Base-by-base conservation (phyloP, 2,113 vertebrate genomes). In the Balaeniceps rex region DNA sequence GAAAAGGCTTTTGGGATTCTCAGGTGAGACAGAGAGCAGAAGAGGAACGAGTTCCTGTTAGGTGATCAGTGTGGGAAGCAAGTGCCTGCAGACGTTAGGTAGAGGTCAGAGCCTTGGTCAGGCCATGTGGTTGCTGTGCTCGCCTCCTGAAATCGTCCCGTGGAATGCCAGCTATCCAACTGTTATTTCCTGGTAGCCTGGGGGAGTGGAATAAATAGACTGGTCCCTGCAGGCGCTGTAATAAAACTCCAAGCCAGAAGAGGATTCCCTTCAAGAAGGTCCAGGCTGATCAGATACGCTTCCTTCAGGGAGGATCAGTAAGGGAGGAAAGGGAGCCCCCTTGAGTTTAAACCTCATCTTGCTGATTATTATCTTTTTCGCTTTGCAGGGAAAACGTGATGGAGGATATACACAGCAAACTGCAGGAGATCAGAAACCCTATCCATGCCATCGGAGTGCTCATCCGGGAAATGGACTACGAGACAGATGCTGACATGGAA, bases 391-490 rank as follows among this genome's bases (percentile, higher is more conserved):
- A 99, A 16, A 99, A 98, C 3, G 93, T 99, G 38, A 98, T 99
- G 38, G 98, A 99, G 61, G 99, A 99, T 55, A 98, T 99, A 83
- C 98, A 98, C 96, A 99, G 99, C 98, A 99, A 99, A 90, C 97
- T 99, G 51, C 99, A 99, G 96, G 99, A 99, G 88, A 97, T 99
- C 51, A 97, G 98, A 18, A 99, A 99, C 96, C 99, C 99, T 1
- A 69, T 97, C 79, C 98, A 98, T 0, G 99, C 99, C 84, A 99
- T 99, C 58, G 98, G 97, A 4, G 94, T 98, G 34, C 98, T 99
- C 55, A 97, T 99, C 84, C 98, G 99, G 40, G 99, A 99, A 85
- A 98, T 99, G 98, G 99, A 99, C 97, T 99, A 99, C 5, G 99
- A 99, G 97, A 98, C 98, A 0, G 99, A 99, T 0, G 19, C 98